Evolutionary conservation across 2,888 invertebrate species (phyloP).

Genomic region (Alloplasta piceator): DNA sequence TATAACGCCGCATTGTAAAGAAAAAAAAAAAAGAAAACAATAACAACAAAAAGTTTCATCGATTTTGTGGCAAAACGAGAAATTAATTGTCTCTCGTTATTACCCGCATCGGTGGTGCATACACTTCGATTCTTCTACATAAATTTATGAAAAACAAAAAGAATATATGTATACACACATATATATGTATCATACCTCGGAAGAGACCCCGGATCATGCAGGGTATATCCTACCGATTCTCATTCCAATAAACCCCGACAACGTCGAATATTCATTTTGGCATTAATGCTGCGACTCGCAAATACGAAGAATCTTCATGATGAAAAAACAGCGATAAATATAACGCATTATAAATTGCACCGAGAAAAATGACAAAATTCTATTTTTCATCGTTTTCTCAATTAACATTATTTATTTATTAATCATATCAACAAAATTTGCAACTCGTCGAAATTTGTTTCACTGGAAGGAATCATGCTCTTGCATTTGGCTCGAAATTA

Average conservation of each 20-base stretch:
- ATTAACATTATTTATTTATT: too few relatives aligned
- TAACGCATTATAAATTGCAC: neutral
- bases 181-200: slow-evolving; percentile 26
- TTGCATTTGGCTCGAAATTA: too few relatives aligned
- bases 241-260: slow-evolving; percentile 45
- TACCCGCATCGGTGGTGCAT: slow-evolving; percentile 16
- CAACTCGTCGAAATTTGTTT: too few relatives aligned
- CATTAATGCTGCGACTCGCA: neutral
- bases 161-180: neutral
- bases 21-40: too few relatives aligned
- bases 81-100: neutral
- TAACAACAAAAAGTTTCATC: slow-evolving; percentile 44
- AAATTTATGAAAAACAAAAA: neutral
- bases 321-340: neutral
- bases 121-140: slow-evolving; percentile 23
- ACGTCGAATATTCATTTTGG: neutral
- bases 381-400: too few relatives aligned
- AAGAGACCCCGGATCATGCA: slow-evolving; percentile 79
- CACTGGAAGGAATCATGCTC: too few relatives aligned
- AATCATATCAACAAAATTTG: too few relatives aligned
- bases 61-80: slow-evolving; percentile 13
- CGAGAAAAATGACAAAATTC: neutral
- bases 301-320: slow-evolving; percentile 8
- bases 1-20: slow-evolving; percentile 26
- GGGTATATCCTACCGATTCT: slow-evolving; percentile 75